Evolutionary conservation across 2,113 vertebrate species (phyloP).

Genomic region (Cynocephalus volans): DNA sequence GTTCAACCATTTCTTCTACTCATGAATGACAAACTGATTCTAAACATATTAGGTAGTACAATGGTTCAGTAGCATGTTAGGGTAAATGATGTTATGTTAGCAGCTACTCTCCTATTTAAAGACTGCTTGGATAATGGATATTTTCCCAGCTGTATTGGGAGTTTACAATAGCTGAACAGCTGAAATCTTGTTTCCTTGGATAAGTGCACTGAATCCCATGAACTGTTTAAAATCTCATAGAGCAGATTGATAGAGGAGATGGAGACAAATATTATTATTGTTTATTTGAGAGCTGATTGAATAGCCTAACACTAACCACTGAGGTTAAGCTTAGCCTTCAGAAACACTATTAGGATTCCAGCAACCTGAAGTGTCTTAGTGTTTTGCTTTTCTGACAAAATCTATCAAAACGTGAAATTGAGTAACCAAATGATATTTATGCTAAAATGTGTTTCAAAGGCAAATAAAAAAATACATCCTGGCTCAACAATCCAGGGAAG

Average conservation of each 20-base stretch:
- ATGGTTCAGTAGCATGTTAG: constrained; percentile 16
- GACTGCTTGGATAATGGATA: background rate
- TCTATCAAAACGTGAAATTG: constrained; percentile 9
- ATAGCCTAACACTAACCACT: background rate
- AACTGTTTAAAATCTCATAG: background rate
- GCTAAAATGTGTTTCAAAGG: background rate
- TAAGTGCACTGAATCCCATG: background rate
- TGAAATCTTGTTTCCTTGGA: background rate
- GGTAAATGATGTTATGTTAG: constrained; percentile 49
- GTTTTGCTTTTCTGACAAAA: constrained; percentile 15
- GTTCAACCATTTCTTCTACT: background rate
- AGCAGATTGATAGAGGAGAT: background rate
- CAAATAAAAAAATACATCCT: background rate
- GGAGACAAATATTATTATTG: fast-evolving
- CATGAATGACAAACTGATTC: background rate
- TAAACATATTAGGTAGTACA: background rate
- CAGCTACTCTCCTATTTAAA: background rate
- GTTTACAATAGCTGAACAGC: background rate
- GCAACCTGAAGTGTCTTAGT: background rate
- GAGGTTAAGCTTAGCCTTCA: background rate
- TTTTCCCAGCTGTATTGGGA: background rate
- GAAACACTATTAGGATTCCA: background rate
- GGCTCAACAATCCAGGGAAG: background rate
- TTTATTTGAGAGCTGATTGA: background rate
- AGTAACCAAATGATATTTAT: background rate